Percentiles rank a stretch among this genome's conserved stretches.
Evolutionary conservation across 2,113 vertebrate genomes (phyloP).

Genomic region (Passer montanus): DNA sequence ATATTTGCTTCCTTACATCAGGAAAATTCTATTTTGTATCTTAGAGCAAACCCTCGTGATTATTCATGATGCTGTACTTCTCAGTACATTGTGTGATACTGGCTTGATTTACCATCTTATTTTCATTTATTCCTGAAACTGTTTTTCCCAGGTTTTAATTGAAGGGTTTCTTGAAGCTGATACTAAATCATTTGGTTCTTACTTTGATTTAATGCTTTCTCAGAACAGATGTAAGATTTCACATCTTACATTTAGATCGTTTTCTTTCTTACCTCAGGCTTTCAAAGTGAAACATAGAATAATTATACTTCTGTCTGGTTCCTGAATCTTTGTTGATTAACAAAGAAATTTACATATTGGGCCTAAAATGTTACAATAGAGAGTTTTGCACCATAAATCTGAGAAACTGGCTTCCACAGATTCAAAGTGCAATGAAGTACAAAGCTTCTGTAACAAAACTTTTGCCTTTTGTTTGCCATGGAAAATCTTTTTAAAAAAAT

Average conservation of each 20-base stretch:
- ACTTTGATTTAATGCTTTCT: background rate
- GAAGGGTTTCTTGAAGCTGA: background rate
- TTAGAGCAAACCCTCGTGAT: background rate
- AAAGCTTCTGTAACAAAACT: background rate
- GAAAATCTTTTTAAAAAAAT: background rate
- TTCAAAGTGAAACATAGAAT: background rate
- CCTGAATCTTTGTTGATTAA: background rate
- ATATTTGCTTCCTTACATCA: slow-evolving; percentile 4
- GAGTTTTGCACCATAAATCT: background rate
- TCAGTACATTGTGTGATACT: background rate
- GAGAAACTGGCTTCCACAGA: background rate
- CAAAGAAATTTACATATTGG: background rate
- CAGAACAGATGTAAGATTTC: background rate
- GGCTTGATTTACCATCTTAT: background rate
- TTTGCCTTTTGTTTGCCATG: background rate
- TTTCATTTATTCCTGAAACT: background rate
- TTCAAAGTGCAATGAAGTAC: background rate
- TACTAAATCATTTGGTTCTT: background rate
- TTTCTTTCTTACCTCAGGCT: slow-evolving; percentile 17
- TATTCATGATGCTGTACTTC: background rate
- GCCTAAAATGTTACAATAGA: background rate
- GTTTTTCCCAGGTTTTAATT: background rate
- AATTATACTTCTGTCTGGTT: background rate
- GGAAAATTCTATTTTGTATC: background rate
- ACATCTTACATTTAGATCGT: background rate